Percentiles rank a stretch among this genome's conserved stretches.
Conservation (phyloP, 2,888 invertebrate genomes). For the Isoperla grammatica region DNA sequence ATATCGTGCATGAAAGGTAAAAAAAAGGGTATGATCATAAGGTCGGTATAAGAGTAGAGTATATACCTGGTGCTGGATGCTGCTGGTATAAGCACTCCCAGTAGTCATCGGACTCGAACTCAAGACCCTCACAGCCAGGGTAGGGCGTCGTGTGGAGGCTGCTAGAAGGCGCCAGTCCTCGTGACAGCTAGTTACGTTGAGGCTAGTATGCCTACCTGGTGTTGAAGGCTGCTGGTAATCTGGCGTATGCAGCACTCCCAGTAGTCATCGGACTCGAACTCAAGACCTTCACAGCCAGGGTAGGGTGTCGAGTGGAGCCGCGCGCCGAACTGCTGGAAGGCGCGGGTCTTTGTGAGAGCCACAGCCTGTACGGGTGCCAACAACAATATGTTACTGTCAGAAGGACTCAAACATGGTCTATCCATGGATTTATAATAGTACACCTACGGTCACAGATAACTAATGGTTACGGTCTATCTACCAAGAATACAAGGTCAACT, state of each 20-base stretch:
- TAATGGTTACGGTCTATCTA: no score
- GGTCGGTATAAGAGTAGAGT: no score
- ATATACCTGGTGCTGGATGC: conserved; percentile 61
- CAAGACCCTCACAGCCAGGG: conserved; percentile 59
- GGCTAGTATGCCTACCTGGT: conserved; percentile 52
- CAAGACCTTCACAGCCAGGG: conserved; percentile 59
- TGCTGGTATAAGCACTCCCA: conserved; percentile 72
- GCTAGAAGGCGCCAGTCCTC: conserved; percentile 49
- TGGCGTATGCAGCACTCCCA: conserved; percentile 69
- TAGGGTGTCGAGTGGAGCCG: conserved; percentile 53
- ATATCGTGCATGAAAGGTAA: no score
- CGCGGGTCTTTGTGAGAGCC: conserved; percentile 48
- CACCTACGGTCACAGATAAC: neutral
- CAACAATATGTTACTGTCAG: neutral
- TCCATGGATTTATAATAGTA: no score
- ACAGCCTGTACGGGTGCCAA: conserved; percentile 46
- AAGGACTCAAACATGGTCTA: neutral
- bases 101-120: conserved; percentile 61
- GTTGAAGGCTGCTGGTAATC: conserved; percentile 65
- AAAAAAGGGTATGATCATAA: no score
- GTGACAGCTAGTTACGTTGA: conserved; percentile 53
- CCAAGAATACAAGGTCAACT: no score
- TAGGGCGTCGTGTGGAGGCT: conserved; percentile 52
- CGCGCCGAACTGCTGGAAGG: conserved; percentile 51
- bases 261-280: conserved; percentile 61